phyloP scores from a whole-genome alignment of 2,113 vertebrate genomes.

The Lophotis ruficrista region DNA sequence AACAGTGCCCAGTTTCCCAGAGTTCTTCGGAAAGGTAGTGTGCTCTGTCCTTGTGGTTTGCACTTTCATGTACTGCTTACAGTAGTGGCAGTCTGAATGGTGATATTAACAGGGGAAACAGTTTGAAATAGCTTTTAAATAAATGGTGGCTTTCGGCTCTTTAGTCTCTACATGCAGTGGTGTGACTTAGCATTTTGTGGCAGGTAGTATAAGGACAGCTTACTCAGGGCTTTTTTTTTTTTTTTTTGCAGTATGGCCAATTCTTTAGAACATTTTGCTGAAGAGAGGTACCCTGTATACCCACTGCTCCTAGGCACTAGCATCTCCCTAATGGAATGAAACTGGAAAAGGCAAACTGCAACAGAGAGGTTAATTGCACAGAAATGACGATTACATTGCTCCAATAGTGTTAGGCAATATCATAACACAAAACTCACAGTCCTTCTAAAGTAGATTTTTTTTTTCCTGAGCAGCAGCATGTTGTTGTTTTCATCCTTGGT shows the following conservation, averaged over 20 bases:
- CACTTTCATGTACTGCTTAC: neutral
- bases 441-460: neutral
- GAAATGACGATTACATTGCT: no score
- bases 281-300: neutral
- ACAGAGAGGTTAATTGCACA: neutral
- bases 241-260: neutral
- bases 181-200: neutral
- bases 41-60: neutral
- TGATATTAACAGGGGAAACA: neutral
- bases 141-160: neutral
- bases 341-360: neutral
- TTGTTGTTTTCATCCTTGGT: neutral
- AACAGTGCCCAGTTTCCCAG: constrained; percentile 73
- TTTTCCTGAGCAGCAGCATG: neutral
- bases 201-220: neutral
- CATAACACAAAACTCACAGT: neutral
- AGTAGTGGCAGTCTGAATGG: neutral
- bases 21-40: constrained; percentile 38
- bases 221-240: no score
- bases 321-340: neutral
- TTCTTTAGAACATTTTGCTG: neutral
- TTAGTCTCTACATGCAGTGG: neutral
- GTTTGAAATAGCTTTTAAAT: neutral
- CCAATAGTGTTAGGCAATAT: no score
- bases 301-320: neutral